Evolutionary conservation across 2,113 vertebrate genomes (phyloP).

Genomic region (Helogale parvula): DNA sequence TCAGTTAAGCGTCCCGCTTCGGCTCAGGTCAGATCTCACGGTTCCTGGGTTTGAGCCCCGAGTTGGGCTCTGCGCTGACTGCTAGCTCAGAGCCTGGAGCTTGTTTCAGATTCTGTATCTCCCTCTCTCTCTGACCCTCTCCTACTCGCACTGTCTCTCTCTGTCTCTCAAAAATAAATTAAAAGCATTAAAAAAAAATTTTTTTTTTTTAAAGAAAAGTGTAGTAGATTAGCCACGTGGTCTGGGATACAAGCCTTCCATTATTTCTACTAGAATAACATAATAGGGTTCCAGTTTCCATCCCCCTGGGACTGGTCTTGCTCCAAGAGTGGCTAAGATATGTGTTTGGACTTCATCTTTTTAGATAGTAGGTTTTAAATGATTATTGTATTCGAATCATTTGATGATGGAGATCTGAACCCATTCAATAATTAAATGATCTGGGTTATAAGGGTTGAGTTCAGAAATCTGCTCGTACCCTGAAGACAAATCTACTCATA

Average conservation of each 20-base stretch:
- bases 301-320: neutral
- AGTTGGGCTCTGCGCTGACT: too few species aligned
- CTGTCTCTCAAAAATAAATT: too few species aligned
- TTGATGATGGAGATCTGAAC: neutral
- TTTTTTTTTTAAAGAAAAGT: neutral
- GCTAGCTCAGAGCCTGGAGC: too few species aligned
- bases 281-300: neutral
- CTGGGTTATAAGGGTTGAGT: neutral
- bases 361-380: neutral
- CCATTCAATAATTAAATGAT: neutral
- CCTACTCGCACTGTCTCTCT: too few species aligned
- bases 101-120: too few species aligned
- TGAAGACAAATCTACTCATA: neutral
- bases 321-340: neutral
- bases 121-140: too few species aligned
- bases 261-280: neutral
- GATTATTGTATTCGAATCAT: neutral
- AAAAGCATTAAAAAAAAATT: too few species aligned
- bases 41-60: too few species aligned
- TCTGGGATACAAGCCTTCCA: neutral
- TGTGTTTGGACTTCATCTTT: constrained; percentile 6
- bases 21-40: too few species aligned
- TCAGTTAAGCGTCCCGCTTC: too few species aligned
- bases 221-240: neutral
- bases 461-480: neutral